Evolutionary conservation across 1,140 invertebrate species (phyloP).

Genomic region (Anthonomus grandis): DNA sequence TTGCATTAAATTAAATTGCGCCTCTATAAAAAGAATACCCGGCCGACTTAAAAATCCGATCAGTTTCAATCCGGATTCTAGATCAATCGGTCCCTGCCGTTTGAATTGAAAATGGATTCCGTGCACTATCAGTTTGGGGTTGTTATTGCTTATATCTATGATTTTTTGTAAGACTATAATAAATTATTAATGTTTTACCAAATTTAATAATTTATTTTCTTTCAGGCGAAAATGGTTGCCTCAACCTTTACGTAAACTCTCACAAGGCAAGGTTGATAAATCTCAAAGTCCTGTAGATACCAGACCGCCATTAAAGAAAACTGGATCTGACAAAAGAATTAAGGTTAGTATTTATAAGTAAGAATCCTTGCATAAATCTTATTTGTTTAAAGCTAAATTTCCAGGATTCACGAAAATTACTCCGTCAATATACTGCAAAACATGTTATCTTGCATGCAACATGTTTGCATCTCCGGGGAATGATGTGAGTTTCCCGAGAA

Average conservation of each 20-base stretch:
- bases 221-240: conserved; percentile 86
- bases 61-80: background rate
- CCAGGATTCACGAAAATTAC: no score
- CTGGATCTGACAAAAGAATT: conserved; percentile 74
- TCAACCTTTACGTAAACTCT: conserved; percentile 82
- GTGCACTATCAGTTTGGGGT: conserved; percentile 15
- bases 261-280: conserved; percentile 85
- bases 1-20: no score
- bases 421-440: no score
- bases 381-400: no score
- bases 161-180: conserved; percentile 14
- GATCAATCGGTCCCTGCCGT: background rate
- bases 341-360: conserved; percentile 64
- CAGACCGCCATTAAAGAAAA: conserved; percentile 66
- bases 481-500: no score
- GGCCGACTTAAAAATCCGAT: background rate
- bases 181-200: no score
- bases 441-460: no score
- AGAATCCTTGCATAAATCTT: no score
- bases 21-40: no score
- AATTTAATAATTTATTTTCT: conserved; percentile 34
- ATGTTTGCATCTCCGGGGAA: no score
- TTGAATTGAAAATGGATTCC: conserved; percentile 19
- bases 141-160: conserved; percentile 12
- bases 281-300: conserved; percentile 50